These are phyloP conservation scores for Mola mola DNA, from an alignment of 2,113 vertebrate genomes.

Conservation along the genomic window DNA sequence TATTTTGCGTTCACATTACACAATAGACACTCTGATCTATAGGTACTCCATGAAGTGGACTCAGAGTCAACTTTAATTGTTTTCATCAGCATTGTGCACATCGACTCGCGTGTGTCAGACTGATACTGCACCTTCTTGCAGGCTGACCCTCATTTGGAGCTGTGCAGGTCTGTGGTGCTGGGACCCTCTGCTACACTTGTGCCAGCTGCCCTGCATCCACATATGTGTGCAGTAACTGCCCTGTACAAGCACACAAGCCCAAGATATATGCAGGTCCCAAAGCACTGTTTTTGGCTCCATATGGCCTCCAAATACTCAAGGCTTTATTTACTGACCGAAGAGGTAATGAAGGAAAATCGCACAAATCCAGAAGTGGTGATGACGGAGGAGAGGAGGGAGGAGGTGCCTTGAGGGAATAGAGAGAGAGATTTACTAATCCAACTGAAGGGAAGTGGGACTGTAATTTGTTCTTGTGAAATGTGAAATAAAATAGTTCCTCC, in stretches of 20 bases:
- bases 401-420: conserved; percentile 7
- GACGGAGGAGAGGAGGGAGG: conserved; percentile 41
- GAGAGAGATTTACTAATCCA: conserved; percentile 37
- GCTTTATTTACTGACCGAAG: conserved; percentile 53
- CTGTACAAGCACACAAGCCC: conserved; percentile 14
- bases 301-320: conserved; percentile 21
- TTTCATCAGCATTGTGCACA: background rate
- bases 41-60: too few relatives aligned
- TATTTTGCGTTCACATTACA: too few relatives aligned
- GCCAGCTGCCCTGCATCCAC: conserved; percentile 20
- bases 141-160: background rate
- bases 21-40: too few relatives aligned
- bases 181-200: conserved; percentile 31
- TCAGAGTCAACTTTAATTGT: too few relatives aligned
- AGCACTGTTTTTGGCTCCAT: conserved; percentile 18
- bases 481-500: conserved; percentile 42
- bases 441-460: conserved; percentile 19
- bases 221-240: too few relatives aligned
- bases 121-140: background rate
- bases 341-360: conserved; percentile 58
- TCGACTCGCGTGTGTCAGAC: background rate
- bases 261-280: conserved; percentile 2
- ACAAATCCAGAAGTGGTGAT: conserved; percentile 56
- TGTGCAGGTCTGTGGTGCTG: conserved; percentile 15
- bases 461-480: conserved; percentile 39